Evolutionary conservation across 1,140 invertebrate species (phyloP).

Genomic region (Reticulitermes speratus): DNA sequence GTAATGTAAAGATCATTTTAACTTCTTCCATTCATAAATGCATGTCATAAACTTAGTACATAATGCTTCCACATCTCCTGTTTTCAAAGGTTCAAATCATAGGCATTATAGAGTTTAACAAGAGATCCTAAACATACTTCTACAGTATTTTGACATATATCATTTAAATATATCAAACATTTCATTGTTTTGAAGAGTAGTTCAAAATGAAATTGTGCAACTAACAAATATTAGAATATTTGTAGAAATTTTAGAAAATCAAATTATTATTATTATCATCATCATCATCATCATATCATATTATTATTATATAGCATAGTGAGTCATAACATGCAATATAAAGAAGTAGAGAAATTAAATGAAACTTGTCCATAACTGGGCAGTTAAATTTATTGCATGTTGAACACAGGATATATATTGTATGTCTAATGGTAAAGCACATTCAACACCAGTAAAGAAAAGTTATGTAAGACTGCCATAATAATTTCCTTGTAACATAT

Average conservation of each 20-base stretch:
- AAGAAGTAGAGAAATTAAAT: not conserved
- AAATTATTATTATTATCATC: too few species aligned
- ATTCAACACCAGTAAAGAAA: conserved; percentile 10
- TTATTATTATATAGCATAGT: not conserved
- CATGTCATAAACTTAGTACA: not conserved
- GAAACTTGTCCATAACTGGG: not conserved
- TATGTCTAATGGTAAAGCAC: not conserved
- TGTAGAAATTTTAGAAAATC: not conserved
- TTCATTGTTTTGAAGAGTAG: not conserved
- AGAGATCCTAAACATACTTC: not conserved
- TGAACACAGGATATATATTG: not conserved
- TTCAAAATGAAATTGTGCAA: not conserved
- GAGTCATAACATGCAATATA: not conserved
- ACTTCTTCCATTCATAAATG: not conserved
- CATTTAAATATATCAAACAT: not conserved
- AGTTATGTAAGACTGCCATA: not conserved
- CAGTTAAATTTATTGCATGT: not conserved
- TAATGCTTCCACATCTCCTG: not conserved
- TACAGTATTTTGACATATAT: not conserved
- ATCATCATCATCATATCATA: not conserved
- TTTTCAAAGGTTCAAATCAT: not conserved
- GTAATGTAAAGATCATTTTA: not conserved
- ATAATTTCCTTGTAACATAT: not conserved
- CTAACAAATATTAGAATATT: not conserved
- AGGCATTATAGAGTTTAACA: not conserved